Conservation (phyloP, 2,797 vertebrate genomes). For the Amblyopsis hoosieri region DNA sequence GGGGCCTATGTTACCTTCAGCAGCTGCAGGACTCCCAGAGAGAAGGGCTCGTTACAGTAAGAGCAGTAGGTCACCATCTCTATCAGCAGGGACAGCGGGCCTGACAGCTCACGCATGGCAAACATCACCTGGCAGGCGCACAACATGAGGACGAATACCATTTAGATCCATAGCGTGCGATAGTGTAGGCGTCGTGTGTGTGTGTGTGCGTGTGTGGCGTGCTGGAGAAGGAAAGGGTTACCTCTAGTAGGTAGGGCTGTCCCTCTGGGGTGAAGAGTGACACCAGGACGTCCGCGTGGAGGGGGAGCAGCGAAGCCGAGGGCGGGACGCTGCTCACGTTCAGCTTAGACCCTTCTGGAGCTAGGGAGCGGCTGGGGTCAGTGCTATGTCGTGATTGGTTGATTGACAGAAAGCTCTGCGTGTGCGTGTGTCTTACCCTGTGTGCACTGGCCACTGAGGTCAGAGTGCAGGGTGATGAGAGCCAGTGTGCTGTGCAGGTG, state of each 20-base stretch:
- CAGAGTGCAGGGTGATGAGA: slow-evolving; percentile 90
- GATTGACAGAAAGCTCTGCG: not conserved
- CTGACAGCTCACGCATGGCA: slow-evolving; percentile 91
- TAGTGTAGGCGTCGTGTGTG: not conserved
- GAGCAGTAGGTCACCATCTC: slow-evolving; percentile 95
- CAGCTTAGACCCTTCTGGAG: slow-evolving; percentile 84
- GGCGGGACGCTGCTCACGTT: slow-evolving; percentile 70
- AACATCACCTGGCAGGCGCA: slow-evolving; percentile 88
- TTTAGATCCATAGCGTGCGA: no score
- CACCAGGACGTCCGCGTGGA: slow-evolving; percentile 89
- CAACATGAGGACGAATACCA: not conserved
- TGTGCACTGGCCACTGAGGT: slow-evolving; percentile 86
- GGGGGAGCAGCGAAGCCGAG: slow-evolving; percentile 80
- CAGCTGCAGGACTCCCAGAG: slow-evolving; percentile 88
- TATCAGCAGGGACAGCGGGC: slow-evolving; percentile 87
- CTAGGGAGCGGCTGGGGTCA: slow-evolving; percentile 59
- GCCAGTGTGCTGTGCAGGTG: slow-evolving; percentile 95
- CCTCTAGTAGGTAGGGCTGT: slow-evolving; percentile 94
- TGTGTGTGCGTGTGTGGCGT: slow-evolving; percentile 1
- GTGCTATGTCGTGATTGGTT: not conserved
- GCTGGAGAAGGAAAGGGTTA: slow-evolving; percentile 49
- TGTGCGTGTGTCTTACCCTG: slow-evolving; percentile 78
- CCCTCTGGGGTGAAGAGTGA: slow-evolving; percentile 93
- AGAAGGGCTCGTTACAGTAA: slow-evolving; percentile 94
- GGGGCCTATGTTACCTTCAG: slow-evolving; percentile 84